These are phyloP conservation scores for Aphelinus certus DNA, from an alignment of 1,140 invertebrate genomes.

Conservation along the genomic window DNA sequence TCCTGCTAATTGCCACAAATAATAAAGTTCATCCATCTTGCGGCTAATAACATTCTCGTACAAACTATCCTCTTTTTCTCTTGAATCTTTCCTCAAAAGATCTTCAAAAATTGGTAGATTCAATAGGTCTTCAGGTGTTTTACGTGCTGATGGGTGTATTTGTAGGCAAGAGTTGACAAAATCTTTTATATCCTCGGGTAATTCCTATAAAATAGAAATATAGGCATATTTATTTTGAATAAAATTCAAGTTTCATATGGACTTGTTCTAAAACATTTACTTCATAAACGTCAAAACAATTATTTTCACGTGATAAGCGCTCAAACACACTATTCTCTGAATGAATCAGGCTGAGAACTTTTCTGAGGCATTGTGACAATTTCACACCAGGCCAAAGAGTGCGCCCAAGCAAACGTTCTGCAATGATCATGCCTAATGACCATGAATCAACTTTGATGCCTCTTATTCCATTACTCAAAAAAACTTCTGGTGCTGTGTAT, in stretches of 20 bases:
- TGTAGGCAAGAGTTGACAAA: slow-evolving; percentile 77
- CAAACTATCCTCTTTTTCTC: slow-evolving; percentile 51
- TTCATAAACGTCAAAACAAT: slow-evolving; percentile 73
- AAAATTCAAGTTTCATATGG: slow-evolving; percentile 46
- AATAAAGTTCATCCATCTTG: slow-evolving; percentile 84
- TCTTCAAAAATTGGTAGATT: slow-evolving; percentile 64
- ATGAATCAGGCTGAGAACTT: slow-evolving; percentile 78
- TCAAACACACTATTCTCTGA: slow-evolving; percentile 73
- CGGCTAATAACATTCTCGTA: slow-evolving; percentile 69
- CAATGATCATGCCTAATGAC: slow-evolving; percentile 88
- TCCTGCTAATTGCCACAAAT: slow-evolving; percentile 94
- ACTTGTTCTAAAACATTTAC: slow-evolving; percentile 57
- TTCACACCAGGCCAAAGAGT: slow-evolving; percentile 78
- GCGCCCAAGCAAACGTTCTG: slow-evolving; percentile 77
- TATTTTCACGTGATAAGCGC: slow-evolving; percentile 80
- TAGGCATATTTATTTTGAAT: slow-evolving; percentile 24
- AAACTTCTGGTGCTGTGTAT: slow-evolving; percentile 88
- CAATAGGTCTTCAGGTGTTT: slow-evolving; percentile 71
- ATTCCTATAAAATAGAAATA: slow-evolving; percentile 59
- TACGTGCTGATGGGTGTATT: slow-evolving; percentile 72
- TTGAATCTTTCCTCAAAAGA: slow-evolving; percentile 51
- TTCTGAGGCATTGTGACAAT: slow-evolving; percentile 76
- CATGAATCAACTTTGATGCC: slow-evolving; percentile 87
- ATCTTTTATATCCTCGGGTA: slow-evolving; percentile 70
- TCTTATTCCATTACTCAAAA: slow-evolving; percentile 69